Conservation (phyloP, 2,113 vertebrate genomes). For the Cacatua alba region DNA sequence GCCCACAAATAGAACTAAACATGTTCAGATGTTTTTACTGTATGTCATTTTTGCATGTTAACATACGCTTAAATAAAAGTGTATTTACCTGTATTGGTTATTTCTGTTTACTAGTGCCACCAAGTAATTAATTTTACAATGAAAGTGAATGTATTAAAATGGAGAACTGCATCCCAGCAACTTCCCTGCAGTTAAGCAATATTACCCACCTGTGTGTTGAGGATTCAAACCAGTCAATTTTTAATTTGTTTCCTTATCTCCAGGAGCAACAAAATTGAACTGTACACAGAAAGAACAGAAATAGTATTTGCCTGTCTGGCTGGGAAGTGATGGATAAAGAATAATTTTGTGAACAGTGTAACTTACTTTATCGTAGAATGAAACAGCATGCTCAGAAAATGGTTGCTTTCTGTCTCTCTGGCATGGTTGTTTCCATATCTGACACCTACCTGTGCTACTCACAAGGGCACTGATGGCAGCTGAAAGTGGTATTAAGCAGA, state of each 20-base stretch:
- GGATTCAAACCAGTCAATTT: background rate
- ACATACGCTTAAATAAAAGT: background rate
- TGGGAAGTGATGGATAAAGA: background rate
- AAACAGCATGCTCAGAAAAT: background rate
- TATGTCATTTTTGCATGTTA: background rate
- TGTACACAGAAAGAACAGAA: background rate
- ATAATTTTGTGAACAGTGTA: background rate
- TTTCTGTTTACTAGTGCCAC: background rate
- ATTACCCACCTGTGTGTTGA: background rate
- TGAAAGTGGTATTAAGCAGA: conserved; percentile 4
- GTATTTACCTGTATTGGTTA: background rate
- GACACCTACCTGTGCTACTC: background rate
- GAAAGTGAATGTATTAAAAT: background rate
- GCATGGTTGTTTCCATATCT: background rate
- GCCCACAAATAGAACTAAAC: background rate
- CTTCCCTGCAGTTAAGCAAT: background rate
- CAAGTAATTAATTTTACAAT: background rate
- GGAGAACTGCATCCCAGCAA: background rate
- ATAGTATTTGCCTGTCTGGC: background rate
- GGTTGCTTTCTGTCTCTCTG: background rate
- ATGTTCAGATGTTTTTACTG: background rate
- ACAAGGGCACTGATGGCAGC: conserved; percentile 1
- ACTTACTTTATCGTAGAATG: background rate
- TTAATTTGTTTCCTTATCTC: background rate
- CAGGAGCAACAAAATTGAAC: background rate